Evolutionary conservation across 2,888 invertebrate species (phyloP).

Genomic region (Cantharis flavilabris): DNA sequence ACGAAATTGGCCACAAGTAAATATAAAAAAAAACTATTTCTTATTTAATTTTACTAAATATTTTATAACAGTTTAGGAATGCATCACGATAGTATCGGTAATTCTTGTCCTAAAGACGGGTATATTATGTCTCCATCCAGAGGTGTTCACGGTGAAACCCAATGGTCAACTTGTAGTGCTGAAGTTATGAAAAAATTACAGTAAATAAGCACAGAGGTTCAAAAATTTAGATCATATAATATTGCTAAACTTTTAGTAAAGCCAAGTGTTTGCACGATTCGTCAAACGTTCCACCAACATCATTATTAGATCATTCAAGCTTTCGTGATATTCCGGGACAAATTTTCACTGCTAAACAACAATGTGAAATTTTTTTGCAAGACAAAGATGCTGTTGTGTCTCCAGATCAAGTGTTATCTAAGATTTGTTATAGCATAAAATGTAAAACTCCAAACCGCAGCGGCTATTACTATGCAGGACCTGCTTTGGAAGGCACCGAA

Average conservation of each 20-base stretch:
- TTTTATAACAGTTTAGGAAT: conserved; percentile 72
- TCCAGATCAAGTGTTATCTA: conserved; percentile 51
- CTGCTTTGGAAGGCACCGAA: conserved; percentile 79
- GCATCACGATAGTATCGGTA: conserved; percentile 78
- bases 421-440: conserved; percentile 69
- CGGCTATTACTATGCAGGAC: conserved; percentile 78
- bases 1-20: conserved; percentile 85
- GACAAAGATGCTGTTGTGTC: conserved; percentile 68
- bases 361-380: conserved; percentile 73
- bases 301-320: conserved; percentile 63
- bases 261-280: conserved; percentile 69
- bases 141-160: conserved; percentile 76
- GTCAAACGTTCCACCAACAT: conserved; percentile 55
- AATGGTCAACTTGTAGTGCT: conserved; percentile 79
- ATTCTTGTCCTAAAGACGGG: conserved; percentile 74
- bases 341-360: conserved; percentile 73
- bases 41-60: conserved; percentile 22
- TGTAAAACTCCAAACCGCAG: conserved; percentile 74
- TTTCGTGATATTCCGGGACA: conserved; percentile 70
- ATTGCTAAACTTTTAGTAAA: conserved; percentile 55
- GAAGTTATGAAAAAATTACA: conserved; percentile 64
- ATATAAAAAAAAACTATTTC: conserved; percentile 43
- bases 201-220: conserved; percentile 49
- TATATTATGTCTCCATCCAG: conserved; percentile 83
- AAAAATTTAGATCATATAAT: background rate